phyloP scores from a whole-genome alignment of 2,888 invertebrate genomes.

The Prionchulus punctatus region DNA sequence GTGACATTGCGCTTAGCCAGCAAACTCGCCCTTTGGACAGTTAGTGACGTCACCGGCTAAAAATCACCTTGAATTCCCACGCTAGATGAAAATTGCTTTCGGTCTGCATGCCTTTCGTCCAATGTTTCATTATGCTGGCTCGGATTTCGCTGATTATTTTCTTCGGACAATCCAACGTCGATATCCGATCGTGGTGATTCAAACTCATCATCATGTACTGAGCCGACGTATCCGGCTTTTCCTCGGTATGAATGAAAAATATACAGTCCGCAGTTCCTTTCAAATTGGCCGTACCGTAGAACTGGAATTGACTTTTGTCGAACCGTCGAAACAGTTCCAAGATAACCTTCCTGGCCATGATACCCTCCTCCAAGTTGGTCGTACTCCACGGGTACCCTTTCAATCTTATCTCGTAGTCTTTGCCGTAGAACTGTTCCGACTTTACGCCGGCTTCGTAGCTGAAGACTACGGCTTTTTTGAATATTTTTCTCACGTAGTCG shows the following conservation, averaged over 20 bases:
- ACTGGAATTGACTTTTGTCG: not conserved
- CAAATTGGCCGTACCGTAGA: slow-evolving; percentile 2
- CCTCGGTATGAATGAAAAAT: not conserved
- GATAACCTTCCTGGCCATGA: not conserved
- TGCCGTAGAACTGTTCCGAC: not conserved
- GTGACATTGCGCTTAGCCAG: too few relatives aligned
- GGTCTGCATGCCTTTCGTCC: not conserved
- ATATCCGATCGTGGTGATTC: not conserved
- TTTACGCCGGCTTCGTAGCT: not conserved
- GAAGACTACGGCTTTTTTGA: not conserved
- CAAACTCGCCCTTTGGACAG: too few relatives aligned
- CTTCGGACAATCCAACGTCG: not conserved
- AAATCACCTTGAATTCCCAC: slow-evolving; percentile 1
- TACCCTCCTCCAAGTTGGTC: not conserved
- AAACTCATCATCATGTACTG: not conserved
- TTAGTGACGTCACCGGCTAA: too few relatives aligned
- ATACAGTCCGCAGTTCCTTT: not conserved
- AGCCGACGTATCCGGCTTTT: too few relatives aligned
- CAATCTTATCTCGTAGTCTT: not conserved
- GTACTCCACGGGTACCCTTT: not conserved
- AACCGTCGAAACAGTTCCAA: not conserved
- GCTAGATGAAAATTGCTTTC: slow-evolving; percentile 1
- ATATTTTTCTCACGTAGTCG: not conserved
- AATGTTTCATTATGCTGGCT: not conserved
- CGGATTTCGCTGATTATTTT: not conserved